Evolutionary conservation across 2,888 invertebrate genomes (phyloP).

Genomic region (Sussaba pulchella): DNA sequence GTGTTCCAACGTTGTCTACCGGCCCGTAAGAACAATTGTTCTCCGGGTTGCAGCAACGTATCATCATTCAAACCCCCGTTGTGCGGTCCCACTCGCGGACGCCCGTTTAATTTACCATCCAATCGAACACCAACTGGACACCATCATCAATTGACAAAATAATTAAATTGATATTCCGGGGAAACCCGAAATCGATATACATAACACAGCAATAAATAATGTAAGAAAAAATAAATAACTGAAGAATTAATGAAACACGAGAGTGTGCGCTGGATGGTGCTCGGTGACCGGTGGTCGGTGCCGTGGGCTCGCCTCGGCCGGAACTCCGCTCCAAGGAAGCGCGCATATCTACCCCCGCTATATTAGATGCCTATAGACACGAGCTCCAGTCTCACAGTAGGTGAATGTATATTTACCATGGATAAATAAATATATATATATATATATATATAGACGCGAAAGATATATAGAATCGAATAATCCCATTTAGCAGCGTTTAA

Average conservation of each 20-base stretch:
- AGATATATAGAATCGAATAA: background rate
- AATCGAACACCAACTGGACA: too few relatives aligned
- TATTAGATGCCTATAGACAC: conserved; percentile 31
- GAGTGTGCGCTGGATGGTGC: conserved; percentile 48
- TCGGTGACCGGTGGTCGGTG: too few relatives aligned
- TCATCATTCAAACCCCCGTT: too few relatives aligned
- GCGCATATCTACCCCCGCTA: conserved; percentile 73
- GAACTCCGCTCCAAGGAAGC: conserved; percentile 83
- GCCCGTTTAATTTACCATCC: too few relatives aligned
- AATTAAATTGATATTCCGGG: too few relatives aligned
- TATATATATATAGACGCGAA: background rate
- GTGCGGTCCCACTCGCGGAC: too few relatives aligned
- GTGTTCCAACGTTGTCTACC: background rate
- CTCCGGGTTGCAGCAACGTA: background rate
- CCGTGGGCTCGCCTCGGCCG: conserved; percentile 77
- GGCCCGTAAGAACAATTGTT: conserved; percentile 23
- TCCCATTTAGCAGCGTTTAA: too few relatives aligned
- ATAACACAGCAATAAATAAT: background rate
- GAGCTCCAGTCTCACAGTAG: background rate
- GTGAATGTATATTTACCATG: conserved; percentile 16
- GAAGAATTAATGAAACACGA: conserved; percentile 68
- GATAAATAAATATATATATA: background rate
- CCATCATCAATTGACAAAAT: too few relatives aligned
- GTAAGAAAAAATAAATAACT: conserved; percentile 55
- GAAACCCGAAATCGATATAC: conserved; percentile 11